A percentile compares a stretch with the other conserved stretches of the same genome.
Evolutionary conservation across 1,140 invertebrate genomes (phyloP).

Genomic region (Nebria ingens): DNA sequence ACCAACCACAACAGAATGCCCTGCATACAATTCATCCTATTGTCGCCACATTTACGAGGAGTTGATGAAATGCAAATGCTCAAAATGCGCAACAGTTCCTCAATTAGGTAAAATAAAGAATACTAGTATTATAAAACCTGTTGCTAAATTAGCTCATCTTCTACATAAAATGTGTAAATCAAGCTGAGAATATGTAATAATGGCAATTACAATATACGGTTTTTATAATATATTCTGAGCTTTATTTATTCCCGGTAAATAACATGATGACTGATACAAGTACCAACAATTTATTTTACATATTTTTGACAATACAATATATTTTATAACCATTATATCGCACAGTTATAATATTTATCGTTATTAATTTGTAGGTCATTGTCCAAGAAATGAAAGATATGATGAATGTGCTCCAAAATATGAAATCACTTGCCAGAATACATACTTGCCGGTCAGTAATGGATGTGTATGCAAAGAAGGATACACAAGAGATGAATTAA

Average conservation of each 20-base stretch:
- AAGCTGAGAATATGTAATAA: no score
- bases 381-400: background rate
- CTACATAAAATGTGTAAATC: no score
- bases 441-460: background rate
- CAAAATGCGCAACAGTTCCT: background rate
- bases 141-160: no score
- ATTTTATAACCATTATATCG: no score
- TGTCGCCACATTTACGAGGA: background rate
- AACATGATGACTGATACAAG: no score
- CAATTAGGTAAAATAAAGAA: background rate
- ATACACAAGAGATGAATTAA: background rate
- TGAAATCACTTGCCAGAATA: background rate
- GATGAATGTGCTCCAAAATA: background rate
- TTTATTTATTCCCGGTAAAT: no score
- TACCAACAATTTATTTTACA: no score
- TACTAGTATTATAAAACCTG: no score
- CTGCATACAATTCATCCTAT: background rate
- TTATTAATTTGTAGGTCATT: conserved; percentile 1
- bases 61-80: background rate
- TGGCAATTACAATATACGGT: no score
- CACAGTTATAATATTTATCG: background rate
- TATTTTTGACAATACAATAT: no score
- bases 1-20: background rate
- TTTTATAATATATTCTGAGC: no score
- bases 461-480: background rate